Evolutionary conservation across 1,140 invertebrate genomes (phyloP).

Genomic region (Orussus abietinus): DNA sequence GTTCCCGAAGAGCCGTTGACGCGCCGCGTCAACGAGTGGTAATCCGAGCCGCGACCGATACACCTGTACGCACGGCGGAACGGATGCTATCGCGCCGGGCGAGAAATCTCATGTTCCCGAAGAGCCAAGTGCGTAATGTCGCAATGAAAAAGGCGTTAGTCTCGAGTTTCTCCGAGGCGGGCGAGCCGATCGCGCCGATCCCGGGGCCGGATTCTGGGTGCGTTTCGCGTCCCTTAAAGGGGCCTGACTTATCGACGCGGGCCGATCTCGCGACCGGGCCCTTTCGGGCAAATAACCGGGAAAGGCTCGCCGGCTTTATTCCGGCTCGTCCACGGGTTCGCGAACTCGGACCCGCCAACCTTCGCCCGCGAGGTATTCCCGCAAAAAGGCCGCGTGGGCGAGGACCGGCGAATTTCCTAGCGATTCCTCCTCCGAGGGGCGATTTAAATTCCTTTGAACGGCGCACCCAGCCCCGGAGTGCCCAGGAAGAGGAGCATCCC

Average conservation of each 20-base stretch:
- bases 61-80: too few species aligned
- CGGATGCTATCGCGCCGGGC: too few species aligned
- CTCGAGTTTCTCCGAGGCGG: neutral
- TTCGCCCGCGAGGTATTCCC: constrained; percentile 19
- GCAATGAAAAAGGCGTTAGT: too few species aligned
- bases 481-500: constrained; percentile 8
- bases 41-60: too few species aligned
- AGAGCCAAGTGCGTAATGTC: too few species aligned
- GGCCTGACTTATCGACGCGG: constrained; percentile 34
- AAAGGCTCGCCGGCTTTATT: too few species aligned
- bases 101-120: too few species aligned
- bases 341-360: constrained; percentile 44
- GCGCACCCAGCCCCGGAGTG: neutral
- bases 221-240: too few species aligned
- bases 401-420: constrained; percentile 43
- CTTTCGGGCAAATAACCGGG: constrained; percentile 48
- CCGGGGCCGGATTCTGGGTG: too few species aligned
- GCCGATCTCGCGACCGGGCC: constrained; percentile 38
- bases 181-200: neutral
- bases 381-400: constrained; percentile 46
- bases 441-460: constrained; percentile 44
- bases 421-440: constrained; percentile 37
- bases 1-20: too few species aligned
- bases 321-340: too few species aligned
- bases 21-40: too few species aligned